Percentiles rank a stretch among this genome's conserved stretches.
phyloP scores from a whole-genome alignment of 2,797 vertebrate species.

The Nyctibius grandis region DNA sequence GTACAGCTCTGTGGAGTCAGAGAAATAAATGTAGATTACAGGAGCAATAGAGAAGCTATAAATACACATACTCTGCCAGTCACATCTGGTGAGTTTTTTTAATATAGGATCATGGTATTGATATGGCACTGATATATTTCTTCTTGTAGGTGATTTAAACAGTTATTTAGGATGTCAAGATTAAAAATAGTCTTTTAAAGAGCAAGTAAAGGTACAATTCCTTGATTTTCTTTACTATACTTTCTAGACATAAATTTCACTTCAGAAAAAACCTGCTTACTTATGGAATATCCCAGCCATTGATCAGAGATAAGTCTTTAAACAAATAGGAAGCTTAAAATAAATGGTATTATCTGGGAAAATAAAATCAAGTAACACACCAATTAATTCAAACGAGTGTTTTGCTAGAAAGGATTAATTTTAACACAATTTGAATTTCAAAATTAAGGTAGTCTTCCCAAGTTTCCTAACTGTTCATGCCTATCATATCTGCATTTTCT shows the following conservation, averaged over 20 bases:
- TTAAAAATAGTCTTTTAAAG: slow-evolving; percentile 64
- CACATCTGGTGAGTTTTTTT: slow-evolving; percentile 45
- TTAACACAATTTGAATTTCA: neutral
- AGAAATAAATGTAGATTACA: slow-evolving; percentile 68
- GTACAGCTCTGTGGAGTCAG: slow-evolving; percentile 43
- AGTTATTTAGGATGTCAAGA: slow-evolving; percentile 63
- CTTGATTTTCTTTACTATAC: neutral
- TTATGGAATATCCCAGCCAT: neutral
- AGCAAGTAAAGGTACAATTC: slow-evolving; percentile 25
- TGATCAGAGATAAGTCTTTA: slow-evolving; percentile 3
- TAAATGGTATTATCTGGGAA: neutral
- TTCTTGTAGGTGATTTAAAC: slow-evolving; percentile 46
- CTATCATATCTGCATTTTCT: neutral
- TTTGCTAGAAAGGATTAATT: slow-evolving; percentile 1
- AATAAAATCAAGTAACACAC: neutral
- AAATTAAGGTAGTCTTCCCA: neutral
- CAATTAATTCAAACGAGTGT: neutral
- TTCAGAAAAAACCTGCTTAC: neutral
- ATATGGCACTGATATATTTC: slow-evolving; percentile 60
- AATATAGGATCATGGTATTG: slow-evolving; percentile 47
- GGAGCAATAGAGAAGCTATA: slow-evolving; percentile 67
- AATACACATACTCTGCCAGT: slow-evolving; percentile 55
- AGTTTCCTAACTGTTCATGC: neutral
- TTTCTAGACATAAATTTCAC: neutral
- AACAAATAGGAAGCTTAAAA: slow-evolving; percentile 22